Evolutionary conservation across 2,888 invertebrate species (phyloP), one percentile per base, ranked within the genome.

Genomic region (Andrena fulva): DNA sequence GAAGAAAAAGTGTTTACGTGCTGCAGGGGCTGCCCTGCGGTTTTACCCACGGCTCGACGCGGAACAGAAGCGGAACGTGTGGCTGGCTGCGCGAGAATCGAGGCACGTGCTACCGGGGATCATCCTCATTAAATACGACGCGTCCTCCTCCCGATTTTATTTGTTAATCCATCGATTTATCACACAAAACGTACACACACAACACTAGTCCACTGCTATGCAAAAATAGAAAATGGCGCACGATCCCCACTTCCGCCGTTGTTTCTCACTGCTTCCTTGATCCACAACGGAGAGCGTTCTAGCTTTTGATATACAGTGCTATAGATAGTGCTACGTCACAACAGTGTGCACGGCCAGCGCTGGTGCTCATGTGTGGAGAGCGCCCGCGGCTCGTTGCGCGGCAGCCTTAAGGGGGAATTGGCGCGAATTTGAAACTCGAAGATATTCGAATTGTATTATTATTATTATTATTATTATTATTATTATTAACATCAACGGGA

Each of bases 141-240:
- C 82, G 82, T 71, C 78, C 76, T 66, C 79, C 68, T 60, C 63
- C 63, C 78, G 70, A 88, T 85, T 27, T 56, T 82, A 82, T 82
- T 77, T 79, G 75, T 56, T 82, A 85, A 85, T 88, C 75, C 85
- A 89, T 91, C 87, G 85, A 90, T 91, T 88, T 91, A 92, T 91
- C 91, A 89, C 91, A 91, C 90, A 90, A 90, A 91, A 91, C 87
- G 86, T 90, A 90, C 90, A 93, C 91, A 92, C 91, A 91, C 91
- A 92, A 92, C 91, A 91, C 91, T 92, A 91, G 87, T 91, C 91
- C 91, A 91, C 90, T 92, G 92, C 92, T 92, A 93, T 92, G 93
- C 93, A 93, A 93, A 93, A 93, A 93, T 93, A 93, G 92, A 93
- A 93, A 93, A 93, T 93, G 93, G 93, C 93, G 92, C 89, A 92